These are phyloP conservation scores for Squalus acanthias DNA, from an alignment of 2,797 vertebrate genomes.

Conservation along the genomic window DNA sequence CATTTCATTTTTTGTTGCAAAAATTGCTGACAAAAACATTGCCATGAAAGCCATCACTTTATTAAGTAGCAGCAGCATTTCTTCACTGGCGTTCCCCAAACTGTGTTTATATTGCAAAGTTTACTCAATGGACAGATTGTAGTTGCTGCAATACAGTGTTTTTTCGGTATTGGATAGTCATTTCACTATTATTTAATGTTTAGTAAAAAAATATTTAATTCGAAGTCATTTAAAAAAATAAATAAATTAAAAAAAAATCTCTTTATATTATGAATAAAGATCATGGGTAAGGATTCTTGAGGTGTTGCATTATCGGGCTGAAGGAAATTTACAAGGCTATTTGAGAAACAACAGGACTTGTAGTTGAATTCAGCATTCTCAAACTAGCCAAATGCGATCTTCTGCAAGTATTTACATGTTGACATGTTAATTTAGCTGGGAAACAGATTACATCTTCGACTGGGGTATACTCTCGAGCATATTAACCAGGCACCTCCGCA, in stretches of 20 bases:
- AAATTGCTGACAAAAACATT: not conserved
- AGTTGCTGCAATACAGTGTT: not conserved
- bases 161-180: not conserved
- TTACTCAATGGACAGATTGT: slow-evolving; percentile 12
- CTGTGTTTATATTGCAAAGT: not conserved
- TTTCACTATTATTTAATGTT: not conserved
- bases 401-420: not conserved
- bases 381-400: not conserved
- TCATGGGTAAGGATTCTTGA: not conserved
- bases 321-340: not conserved
- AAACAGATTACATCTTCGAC: not conserved
- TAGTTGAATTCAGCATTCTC: not conserved
- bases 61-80: not conserved
- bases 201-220: not conserved
- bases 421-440: not conserved
- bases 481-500: not conserved
- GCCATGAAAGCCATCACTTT: not conserved
- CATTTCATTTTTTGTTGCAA: not conserved
- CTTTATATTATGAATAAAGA: not conserved
- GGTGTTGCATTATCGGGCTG: not conserved
- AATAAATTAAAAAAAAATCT: not conserved
- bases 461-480: not conserved
- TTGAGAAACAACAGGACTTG: not conserved
- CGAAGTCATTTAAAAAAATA: not conserved
- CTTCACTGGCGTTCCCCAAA: not conserved